phyloP scores from a whole-genome alignment of 2,113 vertebrate species.

The Hippoglossus stenolepis region DNA sequence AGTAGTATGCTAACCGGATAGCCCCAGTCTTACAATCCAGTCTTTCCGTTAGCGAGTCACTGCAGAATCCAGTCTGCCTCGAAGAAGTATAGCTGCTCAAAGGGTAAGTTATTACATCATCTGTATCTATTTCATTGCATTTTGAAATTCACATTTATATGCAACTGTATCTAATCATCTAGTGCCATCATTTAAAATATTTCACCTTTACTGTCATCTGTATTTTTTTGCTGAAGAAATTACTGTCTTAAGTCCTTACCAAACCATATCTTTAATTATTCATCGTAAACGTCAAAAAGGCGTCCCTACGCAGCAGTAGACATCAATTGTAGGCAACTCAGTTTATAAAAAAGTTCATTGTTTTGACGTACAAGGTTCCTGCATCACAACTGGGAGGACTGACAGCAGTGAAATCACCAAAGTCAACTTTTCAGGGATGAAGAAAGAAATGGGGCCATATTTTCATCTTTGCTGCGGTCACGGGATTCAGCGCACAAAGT shows the following conservation, averaged over 20 bases:
- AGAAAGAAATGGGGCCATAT: constrained; percentile 7
- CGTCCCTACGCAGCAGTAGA: background rate
- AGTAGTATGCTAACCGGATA: too few relatives aligned
- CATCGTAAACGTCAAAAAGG: background rate
- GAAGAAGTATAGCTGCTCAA: too few relatives aligned
- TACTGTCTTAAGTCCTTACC: background rate
- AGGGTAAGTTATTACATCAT: too few relatives aligned
- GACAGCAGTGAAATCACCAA: constrained; percentile 1
- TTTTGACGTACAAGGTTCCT: constrained; percentile 2
- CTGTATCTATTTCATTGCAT: background rate
- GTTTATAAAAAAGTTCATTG: background rate
- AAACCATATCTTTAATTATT: constrained; percentile 1
- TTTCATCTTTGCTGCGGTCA: constrained; percentile 4
- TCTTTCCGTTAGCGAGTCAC: too few relatives aligned
- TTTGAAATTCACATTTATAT: background rate
- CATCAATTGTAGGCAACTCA: background rate
- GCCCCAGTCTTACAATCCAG: too few relatives aligned
- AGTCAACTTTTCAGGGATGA: constrained; percentile 29
- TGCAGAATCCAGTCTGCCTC: too few relatives aligned
- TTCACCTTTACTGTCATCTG: background rate
- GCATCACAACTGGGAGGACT: background rate
- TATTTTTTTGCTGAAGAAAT: background rate
- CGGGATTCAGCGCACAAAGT: constrained; percentile 26
- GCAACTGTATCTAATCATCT: background rate
- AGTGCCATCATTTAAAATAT: background rate